phyloP scores from a whole-genome alignment of 2,888 invertebrate genomes.

The Polylopha cassiicola region DNA sequence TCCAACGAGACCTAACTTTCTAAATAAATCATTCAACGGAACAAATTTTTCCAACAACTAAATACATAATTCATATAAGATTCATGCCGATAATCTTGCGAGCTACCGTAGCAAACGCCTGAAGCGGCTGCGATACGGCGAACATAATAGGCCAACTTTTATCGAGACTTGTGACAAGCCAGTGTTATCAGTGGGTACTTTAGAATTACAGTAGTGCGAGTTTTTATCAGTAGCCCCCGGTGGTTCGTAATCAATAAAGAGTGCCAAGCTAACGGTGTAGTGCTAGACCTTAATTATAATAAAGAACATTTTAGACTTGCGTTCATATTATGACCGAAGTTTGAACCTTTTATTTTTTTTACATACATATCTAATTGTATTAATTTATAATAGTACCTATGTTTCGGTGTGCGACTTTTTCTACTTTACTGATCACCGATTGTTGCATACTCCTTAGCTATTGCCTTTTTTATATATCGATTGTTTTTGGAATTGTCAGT shows the following conservation, averaged over 20 bases:
- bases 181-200: constrained; percentile 48
- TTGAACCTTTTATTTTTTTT: no score
- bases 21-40: constrained; percentile 37
- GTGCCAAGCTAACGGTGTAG: constrained; percentile 28
- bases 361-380: no score
- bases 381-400: no score
- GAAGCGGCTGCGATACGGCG: constrained; percentile 33
- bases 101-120: constrained; percentile 34
- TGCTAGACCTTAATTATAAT: no score
- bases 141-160: constrained; percentile 64
- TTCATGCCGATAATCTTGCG: constrained; percentile 40
- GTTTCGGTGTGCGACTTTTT: no score
- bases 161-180: constrained; percentile 35
- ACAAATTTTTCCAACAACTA: constrained; percentile 54
- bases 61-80: constrained; percentile 65
- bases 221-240: constrained; percentile 57
- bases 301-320: no score
- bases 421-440: no score
- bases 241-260: constrained; percentile 54
- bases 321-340: no score
- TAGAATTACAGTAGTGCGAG: constrained; percentile 56
- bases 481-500: no score
- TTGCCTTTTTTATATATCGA: no score
- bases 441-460: no score
- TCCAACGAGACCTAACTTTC: constrained; percentile 36